Evolutionary conservation across 2,113 vertebrate genomes (phyloP).

Genomic region (Pampusana beccarii): DNA sequence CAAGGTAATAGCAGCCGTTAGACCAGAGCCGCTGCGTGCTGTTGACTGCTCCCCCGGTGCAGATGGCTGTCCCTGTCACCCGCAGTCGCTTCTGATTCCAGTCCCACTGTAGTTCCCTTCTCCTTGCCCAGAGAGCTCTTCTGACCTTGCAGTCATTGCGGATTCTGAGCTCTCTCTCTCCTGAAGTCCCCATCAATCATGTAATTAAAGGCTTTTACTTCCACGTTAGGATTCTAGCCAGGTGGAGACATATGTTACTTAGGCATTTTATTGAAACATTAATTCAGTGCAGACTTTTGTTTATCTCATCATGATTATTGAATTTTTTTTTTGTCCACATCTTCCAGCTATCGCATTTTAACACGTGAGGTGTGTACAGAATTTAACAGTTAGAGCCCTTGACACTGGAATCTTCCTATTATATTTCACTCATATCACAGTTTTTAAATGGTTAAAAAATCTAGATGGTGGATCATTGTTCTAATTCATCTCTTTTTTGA

Average conservation of each 20-base stretch:
- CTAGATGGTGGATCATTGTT: neutral
- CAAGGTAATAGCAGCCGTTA: neutral
- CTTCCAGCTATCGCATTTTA: neutral
- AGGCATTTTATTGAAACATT: neutral
- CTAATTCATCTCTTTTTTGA: neutral
- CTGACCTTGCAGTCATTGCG: neutral
- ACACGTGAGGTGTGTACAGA: neutral
- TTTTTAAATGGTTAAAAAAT: neutral
- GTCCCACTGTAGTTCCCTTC: neutral
- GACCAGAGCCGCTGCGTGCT: neutral
- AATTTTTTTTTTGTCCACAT: neutral
- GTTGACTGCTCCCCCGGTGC: neutral
- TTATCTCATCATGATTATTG: neutral
- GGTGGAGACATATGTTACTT: constrained; percentile 27
- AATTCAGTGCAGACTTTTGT: neutral
- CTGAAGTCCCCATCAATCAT: neutral
- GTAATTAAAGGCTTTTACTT: constrained; percentile 2
- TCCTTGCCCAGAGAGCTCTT: neutral
- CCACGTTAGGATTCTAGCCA: constrained; percentile 25
- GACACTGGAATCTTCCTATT: neutral
- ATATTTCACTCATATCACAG: neutral
- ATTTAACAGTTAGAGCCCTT: neutral
- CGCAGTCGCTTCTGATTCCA: neutral
- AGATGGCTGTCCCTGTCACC: neutral
- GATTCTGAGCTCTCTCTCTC: neutral